Percentiles rank a stretch among this genome's conserved stretches.
These are phyloP conservation scores for Panthera leo DNA, from an alignment of 2,113 vertebrate species.

Conservation along the genomic window DNA sequence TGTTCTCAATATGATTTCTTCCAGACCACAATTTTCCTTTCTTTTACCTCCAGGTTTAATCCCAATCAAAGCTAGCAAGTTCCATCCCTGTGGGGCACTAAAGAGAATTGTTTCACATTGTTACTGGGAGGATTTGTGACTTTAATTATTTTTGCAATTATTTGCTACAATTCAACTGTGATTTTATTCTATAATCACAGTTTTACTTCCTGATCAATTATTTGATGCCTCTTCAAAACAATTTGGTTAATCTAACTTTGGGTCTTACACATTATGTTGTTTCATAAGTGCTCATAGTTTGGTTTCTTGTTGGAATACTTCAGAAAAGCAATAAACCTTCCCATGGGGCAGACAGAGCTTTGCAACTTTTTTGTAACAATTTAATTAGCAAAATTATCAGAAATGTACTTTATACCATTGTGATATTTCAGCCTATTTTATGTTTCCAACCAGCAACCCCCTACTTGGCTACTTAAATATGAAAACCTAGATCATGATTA, in stretches of 20 bases:
- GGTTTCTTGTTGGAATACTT: conserved; percentile 67
- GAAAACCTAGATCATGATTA: conserved; percentile 55
- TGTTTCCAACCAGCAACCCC: not conserved
- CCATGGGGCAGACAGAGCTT: conserved; percentile 51
- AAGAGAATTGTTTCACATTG: conserved; percentile 79
- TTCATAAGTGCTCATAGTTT: conserved; percentile 51
- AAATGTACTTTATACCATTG: conserved; percentile 41
- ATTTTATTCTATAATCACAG: conserved; percentile 84
- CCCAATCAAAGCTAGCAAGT: conserved; percentile 76
- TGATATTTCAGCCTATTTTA: conserved; percentile 64
- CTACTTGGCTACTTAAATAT: not conserved
- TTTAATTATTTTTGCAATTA: conserved; percentile 87
- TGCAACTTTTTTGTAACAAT: conserved; percentile 74
- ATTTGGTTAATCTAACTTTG: conserved; percentile 74
- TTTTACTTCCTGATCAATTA: conserved; percentile 86
- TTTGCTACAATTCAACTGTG: conserved; percentile 84
- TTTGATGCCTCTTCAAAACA: conserved; percentile 85
- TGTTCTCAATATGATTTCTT: conserved; percentile 69
- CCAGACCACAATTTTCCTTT: conserved; percentile 45
- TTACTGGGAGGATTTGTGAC: conserved; percentile 81
- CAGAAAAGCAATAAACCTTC: conserved; percentile 68
- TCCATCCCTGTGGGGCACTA: conserved; percentile 77
- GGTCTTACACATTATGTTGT: conserved; percentile 25
- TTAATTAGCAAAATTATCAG: conserved; percentile 81
- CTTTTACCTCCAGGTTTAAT: conserved; percentile 76